Evolutionary conservation across 2,888 invertebrate genomes (phyloP).

Genomic region (Sycophila texana): DNA sequence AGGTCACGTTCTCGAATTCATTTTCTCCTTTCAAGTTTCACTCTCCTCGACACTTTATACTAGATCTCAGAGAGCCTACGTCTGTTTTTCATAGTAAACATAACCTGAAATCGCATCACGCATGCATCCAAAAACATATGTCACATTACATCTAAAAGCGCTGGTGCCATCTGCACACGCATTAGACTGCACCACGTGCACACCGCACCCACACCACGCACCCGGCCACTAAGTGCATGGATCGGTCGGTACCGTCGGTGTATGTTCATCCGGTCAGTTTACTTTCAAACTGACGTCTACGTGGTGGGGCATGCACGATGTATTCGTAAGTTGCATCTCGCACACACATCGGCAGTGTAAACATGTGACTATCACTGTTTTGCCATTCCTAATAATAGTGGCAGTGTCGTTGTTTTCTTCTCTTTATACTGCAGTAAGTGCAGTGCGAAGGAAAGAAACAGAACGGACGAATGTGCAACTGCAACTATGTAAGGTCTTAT

Average conservation of each 20-base stretch:
- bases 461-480: not conserved
- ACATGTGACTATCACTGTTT: not conserved
- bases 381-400: too few species aligned
- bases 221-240: not conserved
- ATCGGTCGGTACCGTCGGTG: not conserved
- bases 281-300: not conserved
- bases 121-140: not conserved
- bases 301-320: not conserved
- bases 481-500: slow-evolving; percentile 42
- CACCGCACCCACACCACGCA: too few species aligned
- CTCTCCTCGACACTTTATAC: not conserved
- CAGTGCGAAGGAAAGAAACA: slow-evolving; percentile 7
- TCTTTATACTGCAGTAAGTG: not conserved
- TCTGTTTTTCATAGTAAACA: slow-evolving; percentile 48
- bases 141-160: not conserved
- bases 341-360: not conserved
- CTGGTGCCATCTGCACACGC: too few species aligned
- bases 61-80: not conserved
- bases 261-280: not conserved
- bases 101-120: slow-evolving; percentile 47
- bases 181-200: too few species aligned
- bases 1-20: slow-evolving; percentile 13
- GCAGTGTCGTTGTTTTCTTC: too few species aligned
- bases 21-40: slow-evolving; percentile 3
- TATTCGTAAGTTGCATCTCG: not conserved